Evolutionary conservation across 2,113 vertebrate genomes (phyloP).

Genomic region (Candoia aspera): DNA sequence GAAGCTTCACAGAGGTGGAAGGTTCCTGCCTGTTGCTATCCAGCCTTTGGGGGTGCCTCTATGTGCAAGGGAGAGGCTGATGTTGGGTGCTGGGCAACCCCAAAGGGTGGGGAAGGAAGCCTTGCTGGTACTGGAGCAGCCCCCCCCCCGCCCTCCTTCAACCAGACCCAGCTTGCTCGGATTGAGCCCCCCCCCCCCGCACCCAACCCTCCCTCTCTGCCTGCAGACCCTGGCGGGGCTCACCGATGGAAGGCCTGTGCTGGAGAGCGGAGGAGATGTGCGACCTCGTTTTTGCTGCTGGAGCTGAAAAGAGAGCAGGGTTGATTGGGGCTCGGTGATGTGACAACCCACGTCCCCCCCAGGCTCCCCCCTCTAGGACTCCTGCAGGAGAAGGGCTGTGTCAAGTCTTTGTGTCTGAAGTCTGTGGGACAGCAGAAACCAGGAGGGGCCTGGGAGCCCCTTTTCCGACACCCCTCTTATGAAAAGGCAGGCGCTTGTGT

Average conservation of each 20-base stretch:
- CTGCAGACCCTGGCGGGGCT: background rate
- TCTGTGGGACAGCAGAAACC: background rate
- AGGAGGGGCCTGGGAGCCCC: background rate
- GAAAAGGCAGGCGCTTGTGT: background rate
- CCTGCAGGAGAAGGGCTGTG: background rate
- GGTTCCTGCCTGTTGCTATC: no score
- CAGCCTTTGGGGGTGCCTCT: no score
- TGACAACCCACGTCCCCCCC: background rate
- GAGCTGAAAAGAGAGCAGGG: background rate
- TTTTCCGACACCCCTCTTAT: background rate
- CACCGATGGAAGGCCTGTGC: background rate
- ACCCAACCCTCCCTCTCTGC: rapidly evolving
- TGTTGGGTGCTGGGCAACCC: no score
- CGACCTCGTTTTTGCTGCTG: rapidly evolving
- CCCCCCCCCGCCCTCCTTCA: no score
- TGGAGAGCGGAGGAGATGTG: background rate
- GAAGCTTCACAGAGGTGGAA: no score
- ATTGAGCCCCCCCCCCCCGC: rapidly evolving
- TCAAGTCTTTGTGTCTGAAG: background rate
- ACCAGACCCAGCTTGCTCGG: background rate
- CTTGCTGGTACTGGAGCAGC: no score
- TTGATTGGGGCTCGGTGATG: background rate
- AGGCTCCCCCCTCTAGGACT: background rate
- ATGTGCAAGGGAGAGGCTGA: no score
- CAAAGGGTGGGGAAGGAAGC: no score